Percentiles rank a stretch among this genome's conserved stretches.
These are phyloP conservation scores for Hypolimnas misippus DNA, from an alignment of 2,888 invertebrate species.

Conservation along the genomic window DNA sequence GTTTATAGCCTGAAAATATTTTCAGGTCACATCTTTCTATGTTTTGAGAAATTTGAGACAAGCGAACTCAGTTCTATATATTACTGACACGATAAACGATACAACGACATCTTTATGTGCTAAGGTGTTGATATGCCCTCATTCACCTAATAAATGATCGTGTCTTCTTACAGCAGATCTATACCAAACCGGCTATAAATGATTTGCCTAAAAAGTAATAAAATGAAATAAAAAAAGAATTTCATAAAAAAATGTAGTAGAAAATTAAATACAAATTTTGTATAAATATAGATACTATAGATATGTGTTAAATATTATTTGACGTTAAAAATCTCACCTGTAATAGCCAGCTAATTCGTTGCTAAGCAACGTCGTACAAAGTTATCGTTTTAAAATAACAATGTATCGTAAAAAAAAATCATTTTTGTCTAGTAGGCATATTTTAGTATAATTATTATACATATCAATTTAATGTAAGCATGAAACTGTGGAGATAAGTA, in stretches of 20 bases:
- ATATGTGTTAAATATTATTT: no score
- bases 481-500: constrained; percentile 3
- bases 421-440: no score
- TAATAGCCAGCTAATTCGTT: no score
- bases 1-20: constrained; percentile 47
- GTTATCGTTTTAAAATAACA: no score
- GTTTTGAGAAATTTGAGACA: constrained; percentile 39
- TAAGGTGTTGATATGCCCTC: constrained; percentile 33
- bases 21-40: constrained; percentile 37
- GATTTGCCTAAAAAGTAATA: constrained; percentile 3
- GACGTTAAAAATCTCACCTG: no score
- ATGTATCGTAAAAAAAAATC: no score
- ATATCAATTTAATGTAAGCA: no score
- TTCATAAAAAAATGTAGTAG: no score
- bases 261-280: no score
- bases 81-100: constrained; percentile 25
- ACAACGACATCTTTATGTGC: constrained; percentile 28
- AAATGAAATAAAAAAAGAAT: background rate
- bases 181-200: background rate
- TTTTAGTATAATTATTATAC: no score
- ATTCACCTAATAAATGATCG: constrained; percentile 22
- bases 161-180: constrained; percentile 7
- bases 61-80: constrained; percentile 26
- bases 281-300: no score
- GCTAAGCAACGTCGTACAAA: no score